Conservation (phyloP, 2,888 invertebrate species). For the Acrobasis suavella region DNA sequence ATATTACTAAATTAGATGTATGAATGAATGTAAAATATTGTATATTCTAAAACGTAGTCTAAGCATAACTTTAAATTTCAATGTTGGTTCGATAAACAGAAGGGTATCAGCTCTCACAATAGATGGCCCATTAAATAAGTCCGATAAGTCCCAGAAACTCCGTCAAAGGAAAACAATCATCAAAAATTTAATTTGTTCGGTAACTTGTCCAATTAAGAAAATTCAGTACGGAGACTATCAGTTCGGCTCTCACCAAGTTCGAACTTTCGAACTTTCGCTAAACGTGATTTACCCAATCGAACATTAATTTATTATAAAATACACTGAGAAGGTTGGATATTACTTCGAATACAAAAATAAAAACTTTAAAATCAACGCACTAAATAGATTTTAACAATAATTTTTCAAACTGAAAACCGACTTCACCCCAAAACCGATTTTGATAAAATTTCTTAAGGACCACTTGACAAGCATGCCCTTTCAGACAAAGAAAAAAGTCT, state of each 20-base stretch:
- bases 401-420: too few relatives aligned
- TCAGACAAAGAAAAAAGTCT: too few relatives aligned
- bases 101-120: background rate
- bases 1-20: background rate
- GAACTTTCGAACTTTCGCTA: background rate
- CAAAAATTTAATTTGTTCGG: constrained; percentile 13
- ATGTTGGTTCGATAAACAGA: background rate
- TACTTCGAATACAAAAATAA: too few relatives aligned
- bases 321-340: background rate
- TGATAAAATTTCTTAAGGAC: too few relatives aligned
- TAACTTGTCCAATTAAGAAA: constrained; percentile 15
- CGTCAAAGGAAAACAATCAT: constrained; percentile 5
- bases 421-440: too few relatives aligned
- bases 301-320: background rate
- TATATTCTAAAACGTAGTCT: too few relatives aligned
- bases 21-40: too few relatives aligned
- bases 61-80: background rate
- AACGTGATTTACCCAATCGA: background rate
- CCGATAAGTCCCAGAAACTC: background rate
- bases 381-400: too few relatives aligned
- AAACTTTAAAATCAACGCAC: too few relatives aligned
- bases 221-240: background rate
- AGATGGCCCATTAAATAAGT: constrained; percentile 1
- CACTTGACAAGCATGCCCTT: too few relatives aligned
- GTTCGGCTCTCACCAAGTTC: background rate